phyloP scores from a whole-genome alignment of 2,888 invertebrate genomes.

The Tachina lurida region DNA sequence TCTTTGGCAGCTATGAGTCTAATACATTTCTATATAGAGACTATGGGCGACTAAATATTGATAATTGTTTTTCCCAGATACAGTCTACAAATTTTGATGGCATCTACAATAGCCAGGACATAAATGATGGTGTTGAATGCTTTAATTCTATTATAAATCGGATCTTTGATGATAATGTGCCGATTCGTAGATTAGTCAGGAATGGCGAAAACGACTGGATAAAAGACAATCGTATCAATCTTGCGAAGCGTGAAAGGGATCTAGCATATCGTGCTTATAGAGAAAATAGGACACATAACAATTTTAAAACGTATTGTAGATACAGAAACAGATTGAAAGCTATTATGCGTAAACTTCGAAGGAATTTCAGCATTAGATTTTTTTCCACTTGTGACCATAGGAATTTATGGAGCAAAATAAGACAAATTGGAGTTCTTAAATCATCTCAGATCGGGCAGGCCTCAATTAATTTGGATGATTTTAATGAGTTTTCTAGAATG shows the following conservation, averaged over 20 bases:
- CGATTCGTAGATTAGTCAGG: background rate
- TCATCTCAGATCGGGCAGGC: background rate
- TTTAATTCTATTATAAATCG: constrained; percentile 1
- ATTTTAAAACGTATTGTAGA: background rate
- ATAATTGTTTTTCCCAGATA: background rate
- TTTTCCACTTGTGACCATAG: background rate
- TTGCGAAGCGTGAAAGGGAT: background rate
- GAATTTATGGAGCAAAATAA: constrained; percentile 14
- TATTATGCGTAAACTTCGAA: background rate
- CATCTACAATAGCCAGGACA: background rate
- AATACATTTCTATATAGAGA: background rate
- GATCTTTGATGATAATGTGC: background rate
- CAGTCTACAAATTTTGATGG: background rate
- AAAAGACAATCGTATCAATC: background rate
- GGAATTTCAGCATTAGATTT: background rate
- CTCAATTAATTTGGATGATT: background rate
- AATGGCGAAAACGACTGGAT: background rate
- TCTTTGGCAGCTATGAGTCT: background rate
- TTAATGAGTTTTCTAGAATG: background rate
- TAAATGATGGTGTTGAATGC: background rate
- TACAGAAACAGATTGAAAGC: background rate
- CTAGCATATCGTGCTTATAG: constrained; percentile 1
- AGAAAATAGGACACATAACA: background rate
- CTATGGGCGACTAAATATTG: background rate
- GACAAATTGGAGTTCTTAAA: background rate